Evolutionary conservation across 2,113 vertebrate species (phyloP).

Genomic region (Crypturellus undulatus): DNA sequence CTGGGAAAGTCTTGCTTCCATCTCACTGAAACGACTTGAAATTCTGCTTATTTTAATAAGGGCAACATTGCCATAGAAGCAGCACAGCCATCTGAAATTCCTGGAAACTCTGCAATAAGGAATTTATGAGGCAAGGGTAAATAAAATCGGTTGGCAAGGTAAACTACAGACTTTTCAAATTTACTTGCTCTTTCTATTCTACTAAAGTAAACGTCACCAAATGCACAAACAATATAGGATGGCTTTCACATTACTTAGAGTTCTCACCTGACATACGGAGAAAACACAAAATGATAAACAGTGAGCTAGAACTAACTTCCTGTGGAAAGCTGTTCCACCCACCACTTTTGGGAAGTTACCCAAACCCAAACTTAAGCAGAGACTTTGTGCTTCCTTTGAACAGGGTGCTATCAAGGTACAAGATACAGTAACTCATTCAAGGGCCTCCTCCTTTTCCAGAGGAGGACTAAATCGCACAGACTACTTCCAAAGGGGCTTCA

Average conservation of each 20-base stretch:
- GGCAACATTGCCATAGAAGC: not conserved
- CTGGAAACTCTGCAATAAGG: not conserved
- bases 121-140: slow-evolving; percentile 17
- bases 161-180: not conserved
- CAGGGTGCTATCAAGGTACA: not conserved
- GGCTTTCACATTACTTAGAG: slow-evolving; percentile 9
- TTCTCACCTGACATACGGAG: slow-evolving; percentile 50
- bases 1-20: not conserved
- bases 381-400: not conserved
- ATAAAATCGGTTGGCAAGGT: not conserved
- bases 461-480: not conserved
- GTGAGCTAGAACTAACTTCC: slow-evolving; percentile 35
- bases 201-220: slow-evolving; percentile 9
- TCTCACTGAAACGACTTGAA: not conserved
- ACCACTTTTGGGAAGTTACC: slow-evolving; percentile 35
- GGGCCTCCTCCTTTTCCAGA: not conserved
- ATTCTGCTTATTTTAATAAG: not conserved
- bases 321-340: slow-evolving; percentile 20
- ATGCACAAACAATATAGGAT: slow-evolving; percentile 8
- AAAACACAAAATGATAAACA: not conserved
- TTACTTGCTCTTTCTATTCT: not conserved
- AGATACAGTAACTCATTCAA: not conserved
- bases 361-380: slow-evolving; percentile 30
- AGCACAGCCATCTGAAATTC: slow-evolving; percentile 13
- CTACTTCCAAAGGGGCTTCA: not conserved